phyloP scores from a whole-genome alignment of 1,140 invertebrate genomes.

The Heliconius eleuchia region DNA sequence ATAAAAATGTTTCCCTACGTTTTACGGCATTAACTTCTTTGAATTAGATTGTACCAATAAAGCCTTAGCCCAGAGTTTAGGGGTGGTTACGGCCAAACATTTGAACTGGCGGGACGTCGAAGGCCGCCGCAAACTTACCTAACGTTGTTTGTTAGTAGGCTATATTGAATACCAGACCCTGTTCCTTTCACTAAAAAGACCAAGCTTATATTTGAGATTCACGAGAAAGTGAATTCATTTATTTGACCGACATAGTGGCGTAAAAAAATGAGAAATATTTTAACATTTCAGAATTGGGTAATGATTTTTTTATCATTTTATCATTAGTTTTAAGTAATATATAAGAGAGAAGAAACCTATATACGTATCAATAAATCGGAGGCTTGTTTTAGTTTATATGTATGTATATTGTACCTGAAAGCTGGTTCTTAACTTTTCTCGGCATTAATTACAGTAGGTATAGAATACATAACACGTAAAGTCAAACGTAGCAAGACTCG shows the following conservation, averaged over 20 bases:
- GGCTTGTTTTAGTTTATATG: too few relatives aligned
- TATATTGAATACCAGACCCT: slow-evolving; percentile 23
- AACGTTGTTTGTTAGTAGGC: slow-evolving; percentile 39
- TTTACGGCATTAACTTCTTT: not conserved
- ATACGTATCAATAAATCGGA: too few relatives aligned
- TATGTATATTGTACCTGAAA: too few relatives aligned
- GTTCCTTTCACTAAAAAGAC: slow-evolving; percentile 24
- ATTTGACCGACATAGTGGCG: slow-evolving; percentile 36
- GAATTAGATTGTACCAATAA: slow-evolving; percentile 32
- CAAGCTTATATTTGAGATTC: slow-evolving; percentile 24
- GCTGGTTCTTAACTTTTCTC: not conserved
- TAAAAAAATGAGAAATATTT: slow-evolving; percentile 31
- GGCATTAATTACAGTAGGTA: not conserved
- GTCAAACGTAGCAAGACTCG: not conserved
- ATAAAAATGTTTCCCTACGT: not conserved
- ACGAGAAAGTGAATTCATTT: slow-evolving; percentile 42
- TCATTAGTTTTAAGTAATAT: not conserved
- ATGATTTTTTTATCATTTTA: not conserved
- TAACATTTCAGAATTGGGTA: not conserved
- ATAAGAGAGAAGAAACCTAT: too few relatives aligned
- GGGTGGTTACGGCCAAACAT: slow-evolving; percentile 45
- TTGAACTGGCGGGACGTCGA: slow-evolving; percentile 42
- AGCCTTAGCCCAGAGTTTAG: slow-evolving; percentile 2
- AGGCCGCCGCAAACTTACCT: slow-evolving; percentile 36
- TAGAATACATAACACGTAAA: not conserved